Evolutionary conservation across 2,113 vertebrate genomes (phyloP).

Genomic region (Oryzias woworae): DNA sequence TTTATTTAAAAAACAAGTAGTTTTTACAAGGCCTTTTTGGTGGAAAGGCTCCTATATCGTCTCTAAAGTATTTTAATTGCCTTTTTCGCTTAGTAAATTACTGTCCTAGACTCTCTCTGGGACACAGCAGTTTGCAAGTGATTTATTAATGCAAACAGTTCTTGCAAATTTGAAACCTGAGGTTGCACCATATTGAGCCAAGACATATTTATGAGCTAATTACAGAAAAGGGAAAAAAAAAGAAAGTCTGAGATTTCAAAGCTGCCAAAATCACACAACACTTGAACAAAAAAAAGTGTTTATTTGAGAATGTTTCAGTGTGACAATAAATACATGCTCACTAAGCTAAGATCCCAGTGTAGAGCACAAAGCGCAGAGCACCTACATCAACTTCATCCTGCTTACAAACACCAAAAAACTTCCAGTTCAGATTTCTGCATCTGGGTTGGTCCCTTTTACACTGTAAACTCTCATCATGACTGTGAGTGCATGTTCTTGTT

Average conservation of each 20-base stretch:
- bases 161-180: slow-evolving; percentile 30
- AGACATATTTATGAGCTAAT: slow-evolving; percentile 25
- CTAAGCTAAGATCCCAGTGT: slow-evolving; percentile 42
- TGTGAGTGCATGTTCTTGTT: slow-evolving; percentile 33
- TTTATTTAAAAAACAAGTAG: too few relatives aligned
- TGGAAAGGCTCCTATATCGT: slow-evolving; percentile 1
- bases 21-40: too few relatives aligned
- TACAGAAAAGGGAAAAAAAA: slow-evolving; percentile 7
- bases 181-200: slow-evolving; percentile 2
- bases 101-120: slow-evolving; percentile 36
- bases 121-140: slow-evolving; percentile 14
- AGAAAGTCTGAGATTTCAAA: slow-evolving; percentile 21
- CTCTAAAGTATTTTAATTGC: slow-evolving; percentile 26
- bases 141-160: slow-evolving; percentile 41
- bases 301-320: slow-evolving; percentile 75
- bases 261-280: slow-evolving; percentile 12
- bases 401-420: slow-evolving; percentile 41
- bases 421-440: slow-evolving; percentile 30
- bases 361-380: slow-evolving; percentile 31
- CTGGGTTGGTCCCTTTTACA: slow-evolving; percentile 61
- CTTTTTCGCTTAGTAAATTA: slow-evolving; percentile 30
- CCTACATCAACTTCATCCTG: slow-evolving; percentile 31
- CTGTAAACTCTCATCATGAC: slow-evolving; percentile 60
- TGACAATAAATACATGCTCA: slow-evolving; percentile 89
- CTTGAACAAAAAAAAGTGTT: slow-evolving; percentile 72